Evolutionary conservation across 2,888 invertebrate species (phyloP), one percentile per base, ranked within the genome.

Genomic region (Cheilosia urbana): DNA sequence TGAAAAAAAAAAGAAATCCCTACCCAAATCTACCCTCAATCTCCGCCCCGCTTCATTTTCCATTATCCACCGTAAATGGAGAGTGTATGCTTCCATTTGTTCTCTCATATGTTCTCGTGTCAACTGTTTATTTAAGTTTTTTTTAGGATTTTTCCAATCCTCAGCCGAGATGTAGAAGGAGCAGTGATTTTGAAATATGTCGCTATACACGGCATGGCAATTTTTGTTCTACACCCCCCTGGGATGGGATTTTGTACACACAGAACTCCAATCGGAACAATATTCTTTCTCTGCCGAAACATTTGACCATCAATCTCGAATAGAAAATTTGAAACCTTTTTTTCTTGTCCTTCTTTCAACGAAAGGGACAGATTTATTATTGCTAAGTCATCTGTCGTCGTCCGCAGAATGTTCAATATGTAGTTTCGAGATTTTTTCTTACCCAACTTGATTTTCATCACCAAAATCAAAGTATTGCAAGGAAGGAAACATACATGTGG

Each of bases 81-180:
- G 66, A 73, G 72, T 78, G 55, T 83, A 63, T 78, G 78, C 69
- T 83, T 78, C 83, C 72, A 83, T 83, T 83, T 83, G 62, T 49
- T 62, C 68, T 55, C 57, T 73, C 83, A 78, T 78, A 78, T 68
- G 78, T 83, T 73, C 78, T 83, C 68, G 57, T 83, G 72, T 77
- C 82, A 83, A 77, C 62, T 83, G 78, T 78, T 83, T 83, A 73
- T 83, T 58, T 83, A 69, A 73, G 68, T 78, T 63, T 73, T 81
- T 15, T 42, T 6, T 4, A 68, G 68, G 68, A 78, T 83, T 83
- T 73, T 63, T 58, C 49, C 57, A 24, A 68, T 73, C 57, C 63
- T 66, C 21, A 17, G 19, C 53, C 55, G 24, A 58, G 60, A 53
- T 21, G 5, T 9, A 17, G 42, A 21, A n/a, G 57, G 62, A 51